Evolutionary conservation across 1,140 invertebrate genomes (phyloP).

Genomic region (Halictus rubicundus): DNA sequence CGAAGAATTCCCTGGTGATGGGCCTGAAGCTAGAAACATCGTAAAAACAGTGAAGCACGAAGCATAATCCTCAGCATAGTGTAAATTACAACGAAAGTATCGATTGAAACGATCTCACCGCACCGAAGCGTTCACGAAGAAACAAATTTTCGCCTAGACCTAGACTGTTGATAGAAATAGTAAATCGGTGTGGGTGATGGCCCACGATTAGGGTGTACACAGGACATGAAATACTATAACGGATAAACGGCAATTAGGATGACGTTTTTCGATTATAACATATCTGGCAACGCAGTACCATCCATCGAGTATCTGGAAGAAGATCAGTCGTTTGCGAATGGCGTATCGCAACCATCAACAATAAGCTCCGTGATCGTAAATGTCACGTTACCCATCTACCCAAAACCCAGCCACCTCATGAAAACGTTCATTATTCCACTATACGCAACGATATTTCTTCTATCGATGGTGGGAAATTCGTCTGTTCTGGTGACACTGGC

Average conservation of each 20-base stretch:
- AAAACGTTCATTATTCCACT: conserved; percentile 83
- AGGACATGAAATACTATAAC: background rate
- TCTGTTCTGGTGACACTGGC: conserved; percentile 90
- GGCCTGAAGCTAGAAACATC: background rate
- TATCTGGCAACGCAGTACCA: conserved; percentile 24
- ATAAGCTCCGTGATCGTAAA: conserved; percentile 52
- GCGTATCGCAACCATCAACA: conserved; percentile 32
- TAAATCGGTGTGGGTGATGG: background rate
- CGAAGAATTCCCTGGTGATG: background rate
- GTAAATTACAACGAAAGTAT: background rate
- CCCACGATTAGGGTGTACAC: too few species aligned
- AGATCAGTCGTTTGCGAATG: conserved; percentile 24
- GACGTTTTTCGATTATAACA: conserved; percentile 32
- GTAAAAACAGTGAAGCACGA: background rate
- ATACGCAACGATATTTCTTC: conserved; percentile 89
- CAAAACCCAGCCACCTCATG: conserved; percentile 41
- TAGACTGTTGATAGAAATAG: background rate
- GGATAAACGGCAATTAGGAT: conserved; percentile 27
- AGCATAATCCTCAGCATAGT: background rate
- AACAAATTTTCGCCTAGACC: background rate
- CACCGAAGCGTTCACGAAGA: background rate
- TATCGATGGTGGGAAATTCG: conserved; percentile 89
- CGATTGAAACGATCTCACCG: background rate
- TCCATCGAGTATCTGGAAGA: conserved; percentile 21
- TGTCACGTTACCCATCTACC: conserved; percentile 21